These are phyloP conservation scores for Xenotilapia longispinis DNA, from an alignment of 2,113 vertebrate genomes.

Conservation along the genomic window DNA sequence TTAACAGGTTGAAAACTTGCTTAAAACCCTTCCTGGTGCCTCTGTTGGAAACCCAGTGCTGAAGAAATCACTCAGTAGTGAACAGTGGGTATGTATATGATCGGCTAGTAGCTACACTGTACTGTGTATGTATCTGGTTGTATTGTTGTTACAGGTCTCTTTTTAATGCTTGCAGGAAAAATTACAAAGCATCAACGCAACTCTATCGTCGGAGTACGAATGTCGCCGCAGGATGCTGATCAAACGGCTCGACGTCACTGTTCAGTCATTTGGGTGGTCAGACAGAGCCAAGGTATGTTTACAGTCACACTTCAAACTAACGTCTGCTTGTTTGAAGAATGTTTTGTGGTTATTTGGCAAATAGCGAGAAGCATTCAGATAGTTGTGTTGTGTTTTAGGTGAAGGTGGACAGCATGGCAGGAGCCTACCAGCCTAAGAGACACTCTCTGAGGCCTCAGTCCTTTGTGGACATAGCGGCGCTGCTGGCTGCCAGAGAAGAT, in stretches of 20 bases:
- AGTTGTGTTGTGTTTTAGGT: constrained; percentile 37
- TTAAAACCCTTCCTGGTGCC: constrained; percentile 75
- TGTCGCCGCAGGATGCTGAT: constrained; percentile 91
- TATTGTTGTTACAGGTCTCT: not conserved
- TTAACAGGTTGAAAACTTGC: constrained; percentile 76
- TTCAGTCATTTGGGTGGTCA: constrained; percentile 97
- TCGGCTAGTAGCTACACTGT: not conserved
- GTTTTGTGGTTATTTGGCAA: not conserved
- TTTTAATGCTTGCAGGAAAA: constrained; percentile 65
- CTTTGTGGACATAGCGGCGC: constrained; percentile 73
- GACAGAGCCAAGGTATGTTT: constrained; percentile 86
- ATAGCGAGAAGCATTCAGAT: not conserved
- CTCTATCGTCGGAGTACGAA: constrained; percentile 84
- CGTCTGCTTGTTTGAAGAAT: not conserved
- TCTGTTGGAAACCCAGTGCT: constrained; percentile 77
- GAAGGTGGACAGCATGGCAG: constrained; percentile 89
- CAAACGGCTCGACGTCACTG: constrained; percentile 92
- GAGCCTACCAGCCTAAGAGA: constrained; percentile 87
- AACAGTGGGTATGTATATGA: constrained; percentile 78
- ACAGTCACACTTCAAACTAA: not conserved
- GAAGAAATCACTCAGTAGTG: constrained; percentile 73
- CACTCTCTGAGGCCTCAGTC: constrained; percentile 76
- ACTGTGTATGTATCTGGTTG: not conserved
- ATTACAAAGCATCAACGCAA: constrained; percentile 80
- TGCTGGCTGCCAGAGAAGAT: constrained; percentile 90